A percentile compares a stretch with the other conserved stretches of the same genome.
phyloP scores from a whole-genome alignment of 2,797 vertebrate genomes.

The Enteromius paludinosus region DNA sequence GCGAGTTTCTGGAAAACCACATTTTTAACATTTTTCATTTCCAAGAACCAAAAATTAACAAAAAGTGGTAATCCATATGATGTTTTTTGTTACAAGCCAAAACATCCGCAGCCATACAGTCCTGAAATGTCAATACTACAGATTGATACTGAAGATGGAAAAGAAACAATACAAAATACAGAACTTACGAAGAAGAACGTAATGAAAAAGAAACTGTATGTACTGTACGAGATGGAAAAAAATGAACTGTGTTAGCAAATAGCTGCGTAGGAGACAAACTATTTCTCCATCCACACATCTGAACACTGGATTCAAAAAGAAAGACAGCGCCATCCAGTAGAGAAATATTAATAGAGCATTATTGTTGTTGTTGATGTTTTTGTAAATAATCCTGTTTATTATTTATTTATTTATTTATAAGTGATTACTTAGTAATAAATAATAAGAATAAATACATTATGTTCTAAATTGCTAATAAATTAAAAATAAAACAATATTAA shows the following conservation, averaged over 20 bases:
- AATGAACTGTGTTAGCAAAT: not conserved
- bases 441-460: not conserved
- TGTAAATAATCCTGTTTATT: not conserved
- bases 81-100: not conserved
- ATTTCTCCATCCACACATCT: slow-evolving; percentile 23
- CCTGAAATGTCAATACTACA: not conserved
- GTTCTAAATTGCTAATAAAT: not conserved
- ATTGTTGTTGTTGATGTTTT: not conserved
- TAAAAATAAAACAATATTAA: not conserved
- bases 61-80: not conserved
- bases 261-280: not conserved
- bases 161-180: not conserved
- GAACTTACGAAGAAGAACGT: not conserved
- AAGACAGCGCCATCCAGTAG: not conserved
- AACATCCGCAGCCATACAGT: not conserved
- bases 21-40: not conserved
- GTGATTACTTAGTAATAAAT: not conserved
- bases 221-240: not conserved
- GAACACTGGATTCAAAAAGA: not conserved
- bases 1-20: not conserved
- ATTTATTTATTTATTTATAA: not conserved
- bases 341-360: not conserved
- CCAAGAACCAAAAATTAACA: not conserved
- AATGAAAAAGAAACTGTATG: not conserved
- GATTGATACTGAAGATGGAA: not conserved